phyloP scores from a whole-genome alignment of 2,888 invertebrate genomes.

The Epistrophe grossulariae region DNA sequence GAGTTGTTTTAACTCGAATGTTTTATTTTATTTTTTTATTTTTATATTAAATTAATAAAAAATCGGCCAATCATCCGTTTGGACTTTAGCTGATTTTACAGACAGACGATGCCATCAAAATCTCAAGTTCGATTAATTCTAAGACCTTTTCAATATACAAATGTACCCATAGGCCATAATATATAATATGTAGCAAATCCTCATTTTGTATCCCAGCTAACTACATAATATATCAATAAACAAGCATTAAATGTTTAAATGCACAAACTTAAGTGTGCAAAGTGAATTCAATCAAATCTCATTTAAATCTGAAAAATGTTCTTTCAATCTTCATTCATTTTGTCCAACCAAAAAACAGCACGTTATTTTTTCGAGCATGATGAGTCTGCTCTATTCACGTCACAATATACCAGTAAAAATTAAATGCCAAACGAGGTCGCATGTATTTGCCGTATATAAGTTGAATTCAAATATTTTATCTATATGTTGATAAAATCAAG shows the following conservation, averaged over 20 bases:
- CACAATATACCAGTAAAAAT: constrained; percentile 11
- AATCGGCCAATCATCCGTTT: no score
- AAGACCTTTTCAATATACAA: background rate
- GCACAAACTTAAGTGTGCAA: constrained; percentile 71
- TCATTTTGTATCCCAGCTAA: background rate
- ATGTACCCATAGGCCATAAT: background rate
- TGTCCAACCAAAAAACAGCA: constrained; percentile 13
- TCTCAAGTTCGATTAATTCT: no score
- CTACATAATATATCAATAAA: background rate
- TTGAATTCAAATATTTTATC: no score
- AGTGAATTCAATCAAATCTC: constrained; percentile 75
- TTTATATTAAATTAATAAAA: no score
- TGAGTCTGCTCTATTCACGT: constrained; percentile 16
- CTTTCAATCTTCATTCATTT: constrained; percentile 33
- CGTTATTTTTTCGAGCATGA: constrained; percentile 11
- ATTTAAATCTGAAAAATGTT: constrained; percentile 58
- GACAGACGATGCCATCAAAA: no score
- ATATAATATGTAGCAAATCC: background rate
- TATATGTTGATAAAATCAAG: no score
- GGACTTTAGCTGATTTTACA: no score
- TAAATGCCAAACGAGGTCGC: background rate
- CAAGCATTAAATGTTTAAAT: constrained; percentile 68
- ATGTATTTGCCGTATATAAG: background rate
- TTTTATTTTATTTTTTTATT: no score
- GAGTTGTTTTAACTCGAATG: no score